Evolutionary conservation across 1,140 invertebrate species (phyloP).

Genomic region (Halesus radiatus): DNA sequence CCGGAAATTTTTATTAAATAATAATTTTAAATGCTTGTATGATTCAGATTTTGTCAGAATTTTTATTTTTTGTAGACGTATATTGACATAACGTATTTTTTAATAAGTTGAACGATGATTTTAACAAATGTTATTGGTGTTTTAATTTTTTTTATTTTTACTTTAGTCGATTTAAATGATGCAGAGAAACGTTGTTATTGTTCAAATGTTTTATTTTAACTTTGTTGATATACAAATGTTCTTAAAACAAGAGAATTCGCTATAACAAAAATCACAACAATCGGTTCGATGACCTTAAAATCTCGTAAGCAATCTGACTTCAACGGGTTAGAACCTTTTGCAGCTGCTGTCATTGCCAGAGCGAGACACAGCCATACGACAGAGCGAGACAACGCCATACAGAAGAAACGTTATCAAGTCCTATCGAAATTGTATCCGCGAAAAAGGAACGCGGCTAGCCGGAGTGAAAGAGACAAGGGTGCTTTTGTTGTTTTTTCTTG

Average conservation of each 20-base stretch:
- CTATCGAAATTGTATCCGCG: neutral
- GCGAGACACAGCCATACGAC: constrained; percentile 31
- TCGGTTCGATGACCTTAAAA: constrained; percentile 12
- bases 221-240: no score
- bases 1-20: neutral
- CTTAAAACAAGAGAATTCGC: neutral
- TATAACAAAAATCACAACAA: constrained; percentile 5
- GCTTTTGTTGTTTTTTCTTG: neutral
- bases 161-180: no score
- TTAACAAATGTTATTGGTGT: no score
- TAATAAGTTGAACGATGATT: no score
- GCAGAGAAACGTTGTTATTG: no score
- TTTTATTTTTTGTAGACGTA: no score
- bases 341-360: neutral
- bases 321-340: constrained; percentile 23
- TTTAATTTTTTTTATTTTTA: no score
- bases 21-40: no score
- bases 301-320: neutral
- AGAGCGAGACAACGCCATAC: constrained; percentile 34
- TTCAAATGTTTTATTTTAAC: no score
- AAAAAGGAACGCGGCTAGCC: constrained; percentile 21
- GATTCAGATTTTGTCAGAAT: neutral
- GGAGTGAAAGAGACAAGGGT: neutral
- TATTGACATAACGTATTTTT: no score
- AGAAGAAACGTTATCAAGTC: neutral